Percentiles rank a stretch among this genome's conserved stretches.
phyloP scores from a whole-genome alignment of 2,113 vertebrate genomes.

The Sclerurus mexicanus region DNA sequence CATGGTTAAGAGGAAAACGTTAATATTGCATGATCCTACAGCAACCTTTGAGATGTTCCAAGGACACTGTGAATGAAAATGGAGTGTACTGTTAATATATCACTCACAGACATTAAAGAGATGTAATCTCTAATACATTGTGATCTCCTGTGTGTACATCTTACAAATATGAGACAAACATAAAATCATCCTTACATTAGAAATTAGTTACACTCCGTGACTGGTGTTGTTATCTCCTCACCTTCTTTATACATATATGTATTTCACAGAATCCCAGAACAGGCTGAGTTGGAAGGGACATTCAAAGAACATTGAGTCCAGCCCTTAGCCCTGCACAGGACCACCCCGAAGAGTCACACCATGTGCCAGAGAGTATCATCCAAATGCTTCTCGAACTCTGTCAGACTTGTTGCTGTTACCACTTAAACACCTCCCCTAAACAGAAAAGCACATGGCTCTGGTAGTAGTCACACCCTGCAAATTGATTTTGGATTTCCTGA shows the following conservation, averaged over 20 bases:
- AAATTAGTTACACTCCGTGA: slow-evolving; percentile 10
- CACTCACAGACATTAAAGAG: slow-evolving; percentile 23
- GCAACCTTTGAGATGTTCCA: slow-evolving; percentile 44
- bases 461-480: slow-evolving; percentile 42
- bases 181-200: background rate
- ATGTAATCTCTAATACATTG: background rate
- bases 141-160: background rate
- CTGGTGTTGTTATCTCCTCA: background rate
- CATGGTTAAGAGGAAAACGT: slow-evolving; percentile 20
- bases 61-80: slow-evolving; percentile 40
- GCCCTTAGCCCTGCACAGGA: background rate
- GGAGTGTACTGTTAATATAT: slow-evolving; percentile 31
- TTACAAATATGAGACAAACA: background rate
- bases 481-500: slow-evolving; percentile 49
- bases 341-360: background rate
- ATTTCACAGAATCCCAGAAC: background rate
- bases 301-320: background rate
- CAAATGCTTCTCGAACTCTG: background rate
- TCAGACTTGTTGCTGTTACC: background rate
- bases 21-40: slow-evolving; percentile 47
- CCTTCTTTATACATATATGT: background rate
- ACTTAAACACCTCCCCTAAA: background rate
- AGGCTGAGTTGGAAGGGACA: background rate
- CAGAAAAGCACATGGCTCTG: background rate
- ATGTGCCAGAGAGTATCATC: background rate